Conservation (phyloP, 2,797 vertebrate genomes). For the Phylloscopus collybita region DNA sequence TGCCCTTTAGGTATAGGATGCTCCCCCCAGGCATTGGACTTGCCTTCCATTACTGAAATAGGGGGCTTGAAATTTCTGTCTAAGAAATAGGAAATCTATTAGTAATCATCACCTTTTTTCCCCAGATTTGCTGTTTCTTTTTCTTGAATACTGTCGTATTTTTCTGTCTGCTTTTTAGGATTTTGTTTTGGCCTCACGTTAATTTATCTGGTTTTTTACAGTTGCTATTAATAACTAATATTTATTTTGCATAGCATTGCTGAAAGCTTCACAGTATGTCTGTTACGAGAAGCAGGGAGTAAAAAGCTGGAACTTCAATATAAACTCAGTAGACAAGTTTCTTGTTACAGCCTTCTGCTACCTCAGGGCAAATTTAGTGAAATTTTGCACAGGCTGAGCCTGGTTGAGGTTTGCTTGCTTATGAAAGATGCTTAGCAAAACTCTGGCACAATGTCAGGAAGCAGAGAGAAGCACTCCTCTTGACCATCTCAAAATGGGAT, state of each 20-base stretch:
- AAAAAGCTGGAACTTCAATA: background rate
- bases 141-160: background rate
- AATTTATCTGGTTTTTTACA: background rate
- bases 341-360: background rate
- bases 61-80: background rate
- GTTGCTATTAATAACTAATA: background rate
- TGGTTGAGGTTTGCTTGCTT: background rate
- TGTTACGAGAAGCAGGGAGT: background rate
- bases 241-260: background rate
- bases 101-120: background rate
- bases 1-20: background rate
- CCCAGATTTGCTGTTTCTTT: background rate
- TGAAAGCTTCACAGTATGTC: background rate
- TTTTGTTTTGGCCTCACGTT: background rate
- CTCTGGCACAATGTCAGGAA: background rate
- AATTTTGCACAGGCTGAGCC: background rate
- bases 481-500: background rate
- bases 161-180: background rate
- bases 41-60: background rate
- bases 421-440: background rate
- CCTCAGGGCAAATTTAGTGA: background rate
- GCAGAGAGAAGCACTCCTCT: conserved; percentile 3
- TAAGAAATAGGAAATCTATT: background rate
- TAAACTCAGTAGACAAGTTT: background rate
- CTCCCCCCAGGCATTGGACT: background rate